Base-by-base conservation (phyloP, 2,797 vertebrate species). In the Gymnothorax reevesii region DNA sequence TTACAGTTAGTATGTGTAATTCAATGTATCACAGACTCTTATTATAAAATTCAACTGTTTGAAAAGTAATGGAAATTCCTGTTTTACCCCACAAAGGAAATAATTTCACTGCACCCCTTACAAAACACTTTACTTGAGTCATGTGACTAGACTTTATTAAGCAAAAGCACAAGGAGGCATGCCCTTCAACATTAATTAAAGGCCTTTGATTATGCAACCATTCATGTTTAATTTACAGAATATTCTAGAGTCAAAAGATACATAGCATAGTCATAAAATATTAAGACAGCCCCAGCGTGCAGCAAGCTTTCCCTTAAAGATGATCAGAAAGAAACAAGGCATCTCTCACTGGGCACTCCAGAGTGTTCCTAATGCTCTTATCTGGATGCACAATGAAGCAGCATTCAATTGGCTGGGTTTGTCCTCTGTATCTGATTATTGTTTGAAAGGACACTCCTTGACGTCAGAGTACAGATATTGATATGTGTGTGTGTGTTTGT, bases 151-250 rank as follows among this genome's bases (percentile, higher is more conserved):
- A 89, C 85, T 85, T 85, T 91, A 92, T 94, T 93, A 91, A 91
- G 90, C 90, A 73, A 71, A 83, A 17, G 88, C n/a, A 83, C 69
- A 64, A 88, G 86, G 89, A 92, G 89, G 83, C 57, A 88, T 86
- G 80, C 86, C 88, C 88, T 86, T 91, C 87, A 89, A 85, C 88
- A 90, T 89, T 86, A 89, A 93, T 92, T 93, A 90, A 91, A 92
- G 90, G 87, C 86, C 88, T 89, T 92, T 92, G 90, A 93, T 94
- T 93, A 93, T 93, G 91, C 92, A 92, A 87, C 52, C 88, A 82
- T 89, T 93, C 90, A 94, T 91, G 91, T 95, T 95, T 95, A 94
- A 95, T 95, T 96, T 90, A 94, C 89, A 83, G 89, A 88, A 90
- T 91, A 92, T 94, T 93, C 92, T 91, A 94, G 90, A 92, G 92